Evolutionary conservation across 1,140 invertebrate genomes (phyloP), one percentile per base, ranked within the genome.

Genomic region (Calephelis virginiensis): DNA sequence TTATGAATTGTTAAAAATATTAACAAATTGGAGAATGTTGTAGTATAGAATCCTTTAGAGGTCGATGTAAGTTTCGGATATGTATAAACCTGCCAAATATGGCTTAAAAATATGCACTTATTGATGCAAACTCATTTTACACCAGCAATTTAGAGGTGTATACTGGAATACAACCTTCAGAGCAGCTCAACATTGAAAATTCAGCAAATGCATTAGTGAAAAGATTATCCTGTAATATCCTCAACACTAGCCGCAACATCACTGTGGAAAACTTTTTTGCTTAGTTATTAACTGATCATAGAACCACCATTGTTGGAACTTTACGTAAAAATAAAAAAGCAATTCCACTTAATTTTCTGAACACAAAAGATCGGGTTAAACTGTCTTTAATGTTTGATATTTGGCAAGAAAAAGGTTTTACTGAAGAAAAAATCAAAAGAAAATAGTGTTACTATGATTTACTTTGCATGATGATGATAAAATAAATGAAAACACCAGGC

Each of bases 141-240:
- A 60, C 59, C 37, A 60, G 59, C 59, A 60, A 60, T 60, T 60
- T 60, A 60, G 59, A 60, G 59, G 59, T 60, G 37, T 60, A 60
- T 40, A 28, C 59, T 60, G 59, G 59, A n/a, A 40, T 40, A 60
- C 17, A 60, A 38, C 37, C 37, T 37, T 37, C 5, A 60, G 37
- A 37, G 9, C 59, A 38, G 59, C 38, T 60, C 59, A 60, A 60
- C 37, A 38, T 60, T 60, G 37, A 38, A 37, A 60, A 60, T 60
- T 60, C 28, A 60, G 59, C 9, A 60, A 60, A 6, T 10, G 59
- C 59, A 40, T 60, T 60, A 40, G 59, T 60, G 38, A 60, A 38
- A 60, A 59, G 37, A 40, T 60, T 11, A 60, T 60, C 8, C 37
- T 8, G 40, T 11, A 40, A 60, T 10, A 60, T 60, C 8, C 37